These are phyloP conservation scores for Polietes domitor DNA, from an alignment of 2,888 invertebrate genomes.

Conservation along the genomic window DNA sequence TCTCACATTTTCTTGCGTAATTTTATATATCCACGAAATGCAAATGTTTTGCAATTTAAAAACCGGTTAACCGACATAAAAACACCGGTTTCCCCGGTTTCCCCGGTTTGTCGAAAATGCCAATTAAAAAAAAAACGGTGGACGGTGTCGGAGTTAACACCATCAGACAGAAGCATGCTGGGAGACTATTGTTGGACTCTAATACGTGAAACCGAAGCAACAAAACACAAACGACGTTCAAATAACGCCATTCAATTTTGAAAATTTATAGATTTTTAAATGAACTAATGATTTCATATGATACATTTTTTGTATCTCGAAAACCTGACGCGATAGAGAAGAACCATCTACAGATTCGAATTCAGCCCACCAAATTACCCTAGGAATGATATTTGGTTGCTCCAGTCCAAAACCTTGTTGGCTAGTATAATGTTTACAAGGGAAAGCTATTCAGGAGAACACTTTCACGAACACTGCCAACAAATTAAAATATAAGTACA, in stretches of 20 bases:
- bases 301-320: background rate
- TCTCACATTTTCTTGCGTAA: too few relatives aligned
- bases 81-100: too few relatives aligned
- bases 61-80: too few relatives aligned
- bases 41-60: too few relatives aligned
- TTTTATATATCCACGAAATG: too few relatives aligned
- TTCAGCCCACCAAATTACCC: slow-evolving; percentile 20
- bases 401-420: slow-evolving; percentile 1
- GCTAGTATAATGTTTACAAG: background rate
- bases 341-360: slow-evolving; percentile 4
- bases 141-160: too few relatives aligned
- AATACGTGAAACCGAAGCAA: background rate
- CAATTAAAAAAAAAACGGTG: too few relatives aligned
- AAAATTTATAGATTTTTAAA: background rate
- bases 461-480: too few relatives aligned
- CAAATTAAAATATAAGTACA: too few relatives aligned
- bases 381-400: slow-evolving; percentile 12
- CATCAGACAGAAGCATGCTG: background rate
- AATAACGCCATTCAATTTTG: background rate
- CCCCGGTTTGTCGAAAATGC: too few relatives aligned
- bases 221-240: background rate
- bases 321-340: slow-evolving; percentile 23
- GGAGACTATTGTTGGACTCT: slow-evolving; percentile 3
- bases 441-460: too few relatives aligned
- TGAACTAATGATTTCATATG: background rate